Conservation (phyloP, 1,140 invertebrate species). For the Drosophila pallidifrons region DNA sequence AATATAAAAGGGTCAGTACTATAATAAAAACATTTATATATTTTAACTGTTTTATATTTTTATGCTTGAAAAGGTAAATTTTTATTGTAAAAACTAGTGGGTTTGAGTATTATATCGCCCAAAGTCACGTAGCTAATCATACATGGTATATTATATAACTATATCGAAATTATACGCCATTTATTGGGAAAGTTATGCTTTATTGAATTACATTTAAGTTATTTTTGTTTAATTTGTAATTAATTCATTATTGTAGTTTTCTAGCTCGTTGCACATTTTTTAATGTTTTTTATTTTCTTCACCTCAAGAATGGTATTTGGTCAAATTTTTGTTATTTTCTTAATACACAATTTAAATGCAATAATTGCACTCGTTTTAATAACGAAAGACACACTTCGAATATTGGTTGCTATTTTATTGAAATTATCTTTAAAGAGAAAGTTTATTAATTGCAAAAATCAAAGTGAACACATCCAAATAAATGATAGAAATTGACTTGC, state of each 20-base stretch:
- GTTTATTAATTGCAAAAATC: slow-evolving; percentile 36
- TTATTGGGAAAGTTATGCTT: slow-evolving; percentile 20
- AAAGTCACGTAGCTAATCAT: slow-evolving; percentile 15
- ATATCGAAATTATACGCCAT: slow-evolving; percentile 27
- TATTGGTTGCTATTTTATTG: slow-evolving; percentile 70
- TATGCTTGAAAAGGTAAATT: neutral
- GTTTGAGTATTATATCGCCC: slow-evolving; percentile 10
- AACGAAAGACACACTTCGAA: slow-evolving; percentile 61
- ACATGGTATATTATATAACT: slow-evolving; percentile 32
- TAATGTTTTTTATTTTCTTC: slow-evolving; percentile 20
- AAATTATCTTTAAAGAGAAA: slow-evolving; percentile 43
- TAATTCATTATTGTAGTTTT: slow-evolving; percentile 8
- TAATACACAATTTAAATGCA: slow-evolving; percentile 5
- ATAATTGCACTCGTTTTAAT: slow-evolving; percentile 53
- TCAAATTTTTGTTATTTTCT: slow-evolving; percentile 27
- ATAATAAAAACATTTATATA: neutral
- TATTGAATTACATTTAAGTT: slow-evolving; percentile 32
- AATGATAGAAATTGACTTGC: slow-evolving; percentile 35
- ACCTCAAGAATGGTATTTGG: slow-evolving; percentile 51
- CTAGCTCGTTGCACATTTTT: slow-evolving; percentile 23
- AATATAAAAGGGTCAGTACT: neutral
- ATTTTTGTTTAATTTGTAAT: slow-evolving; percentile 20
- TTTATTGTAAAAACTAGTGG: slow-evolving; percentile 5
- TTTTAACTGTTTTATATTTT: neutral
- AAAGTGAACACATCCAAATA: slow-evolving; percentile 52